Conservation (phyloP, 2,797 vertebrate genomes). For the Tokudaia muenninki region DNA sequence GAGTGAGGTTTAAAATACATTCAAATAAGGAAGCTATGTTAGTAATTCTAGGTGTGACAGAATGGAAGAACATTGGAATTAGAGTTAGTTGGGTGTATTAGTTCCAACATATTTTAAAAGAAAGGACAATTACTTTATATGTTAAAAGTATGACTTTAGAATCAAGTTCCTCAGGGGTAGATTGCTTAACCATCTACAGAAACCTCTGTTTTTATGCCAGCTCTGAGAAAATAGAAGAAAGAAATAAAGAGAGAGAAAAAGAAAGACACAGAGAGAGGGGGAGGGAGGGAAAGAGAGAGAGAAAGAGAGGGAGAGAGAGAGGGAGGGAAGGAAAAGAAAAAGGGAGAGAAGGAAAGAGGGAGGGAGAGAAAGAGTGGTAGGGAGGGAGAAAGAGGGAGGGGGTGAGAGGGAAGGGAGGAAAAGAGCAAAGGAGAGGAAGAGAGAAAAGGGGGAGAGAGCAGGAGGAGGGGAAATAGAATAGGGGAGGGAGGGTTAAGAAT, state of each 20-base stretch:
- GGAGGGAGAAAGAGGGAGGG: fast-evolving
- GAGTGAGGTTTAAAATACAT: conserved; percentile 27
- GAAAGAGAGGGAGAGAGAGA: too few species aligned
- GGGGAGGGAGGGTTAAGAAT: neutral
- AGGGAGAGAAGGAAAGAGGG: neutral
- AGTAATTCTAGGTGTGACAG: neutral
- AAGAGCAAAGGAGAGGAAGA: too few species aligned
- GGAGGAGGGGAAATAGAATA: neutral
- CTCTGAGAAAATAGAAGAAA: neutral
- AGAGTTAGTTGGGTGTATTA: neutral
- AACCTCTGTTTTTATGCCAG: neutral
- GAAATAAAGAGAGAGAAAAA: neutral
- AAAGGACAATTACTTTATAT: conserved; percentile 15
- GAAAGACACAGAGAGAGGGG: neutral
- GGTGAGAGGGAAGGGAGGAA: too few species aligned
- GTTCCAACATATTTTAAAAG: neutral
- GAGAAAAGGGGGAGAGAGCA: neutral
- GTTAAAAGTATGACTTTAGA: neutral
- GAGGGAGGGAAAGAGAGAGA: too few species aligned
- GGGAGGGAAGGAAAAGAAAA: neutral
- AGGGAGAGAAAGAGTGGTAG: too few species aligned
- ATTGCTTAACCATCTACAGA: neutral
- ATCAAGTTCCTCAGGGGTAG: neutral
- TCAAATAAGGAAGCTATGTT: conserved; percentile 23
- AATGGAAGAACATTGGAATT: conserved; percentile 34